Evolutionary conservation across 35 echinoderm and acorn worm species (phyloP).

Genomic region (Ophiothrix spiculata): DNA sequence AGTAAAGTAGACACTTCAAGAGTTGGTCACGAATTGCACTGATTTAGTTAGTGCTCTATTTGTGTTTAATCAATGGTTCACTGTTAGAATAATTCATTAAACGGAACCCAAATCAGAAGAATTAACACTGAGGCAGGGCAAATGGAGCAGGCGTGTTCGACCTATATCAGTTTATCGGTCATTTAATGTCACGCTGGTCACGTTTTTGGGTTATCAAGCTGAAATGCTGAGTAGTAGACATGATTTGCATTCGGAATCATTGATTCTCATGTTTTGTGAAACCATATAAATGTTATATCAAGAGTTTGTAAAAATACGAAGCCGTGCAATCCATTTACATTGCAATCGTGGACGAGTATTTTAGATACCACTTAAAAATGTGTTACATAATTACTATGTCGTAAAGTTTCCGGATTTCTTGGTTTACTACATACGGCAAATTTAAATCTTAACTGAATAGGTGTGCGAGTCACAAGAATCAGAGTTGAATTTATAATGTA

Average conservation of each 20-base stretch:
- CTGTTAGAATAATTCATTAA: slow-evolving; percentile 12
- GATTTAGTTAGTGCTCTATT: neutral
- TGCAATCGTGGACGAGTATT: neutral
- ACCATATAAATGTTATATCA: neutral
- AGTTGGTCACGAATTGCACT: neutral
- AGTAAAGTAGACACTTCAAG: neutral
- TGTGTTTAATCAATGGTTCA: neutral
- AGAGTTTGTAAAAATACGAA: no score
- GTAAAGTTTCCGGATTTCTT: no score
- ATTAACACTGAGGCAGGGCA: neutral
- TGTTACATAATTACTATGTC: neutral
- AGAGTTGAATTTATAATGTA: no score
- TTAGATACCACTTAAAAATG: neutral
- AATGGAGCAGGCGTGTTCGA: neutral
- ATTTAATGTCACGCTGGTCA: neutral
- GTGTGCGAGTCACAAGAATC: no score
- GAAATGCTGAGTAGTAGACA: neutral
- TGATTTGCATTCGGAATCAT: neutral
- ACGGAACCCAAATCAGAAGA: neutral
- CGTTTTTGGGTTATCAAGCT: neutral
- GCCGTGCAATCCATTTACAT: no score
- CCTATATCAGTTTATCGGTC: neutral
- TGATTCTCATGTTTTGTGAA: neutral
- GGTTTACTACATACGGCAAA: no score
- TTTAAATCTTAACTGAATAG: no score